A percentile compares a stretch with the other conserved stretches of the same genome.
phyloP scores from a whole-genome alignment of 2,888 invertebrate genomes.

The Cyaniris semiargus region DNA sequence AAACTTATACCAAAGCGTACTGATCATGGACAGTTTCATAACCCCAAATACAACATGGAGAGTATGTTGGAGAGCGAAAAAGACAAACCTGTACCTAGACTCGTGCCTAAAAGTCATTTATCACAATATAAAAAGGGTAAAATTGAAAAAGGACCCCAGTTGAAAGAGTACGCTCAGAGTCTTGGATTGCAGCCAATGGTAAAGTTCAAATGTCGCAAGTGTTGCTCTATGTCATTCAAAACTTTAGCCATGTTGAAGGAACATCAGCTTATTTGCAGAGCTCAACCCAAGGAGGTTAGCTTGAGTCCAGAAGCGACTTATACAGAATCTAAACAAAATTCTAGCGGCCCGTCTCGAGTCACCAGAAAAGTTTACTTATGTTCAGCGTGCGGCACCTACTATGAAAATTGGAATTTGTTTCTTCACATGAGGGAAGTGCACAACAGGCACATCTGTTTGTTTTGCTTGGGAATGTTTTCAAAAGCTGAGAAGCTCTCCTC shows the following conservation, averaged over 20 bases:
- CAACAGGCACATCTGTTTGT: conserved; percentile 89
- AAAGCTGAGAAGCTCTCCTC: conserved; percentile 88
- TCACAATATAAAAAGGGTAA: conserved; percentile 72
- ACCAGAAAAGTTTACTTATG: conserved; percentile 90
- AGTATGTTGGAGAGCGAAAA: conserved; percentile 60
- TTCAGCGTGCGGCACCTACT: conserved; percentile 90
- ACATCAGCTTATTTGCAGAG: conserved; percentile 83
- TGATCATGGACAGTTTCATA: conserved; percentile 61
- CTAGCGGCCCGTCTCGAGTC: conserved; percentile 78
- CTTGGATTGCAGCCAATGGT: conserved; percentile 86
- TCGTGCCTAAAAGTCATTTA: conserved; percentile 74
- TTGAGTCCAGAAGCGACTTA: conserved; percentile 66
- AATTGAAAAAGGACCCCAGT: conserved; percentile 64
- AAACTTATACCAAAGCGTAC: conserved; percentile 67
- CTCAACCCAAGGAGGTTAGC: conserved; percentile 67
- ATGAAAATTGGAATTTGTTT: conserved; percentile 93
- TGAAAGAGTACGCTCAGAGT: conserved; percentile 85
- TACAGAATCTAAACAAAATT: conserved; percentile 55
- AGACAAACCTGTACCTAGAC: conserved; percentile 72
- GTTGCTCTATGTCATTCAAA: conserved; percentile 84
- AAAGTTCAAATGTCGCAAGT: conserved; percentile 87
- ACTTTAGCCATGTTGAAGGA: conserved; percentile 84
- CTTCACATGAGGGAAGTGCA: conserved; percentile 92
- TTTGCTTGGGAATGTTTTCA: conserved; percentile 91
- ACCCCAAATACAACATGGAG: conserved; percentile 59